Evolutionary conservation across 2,888 invertebrate genomes (phyloP).

Genomic region (Harpalus rubripes): DNA sequence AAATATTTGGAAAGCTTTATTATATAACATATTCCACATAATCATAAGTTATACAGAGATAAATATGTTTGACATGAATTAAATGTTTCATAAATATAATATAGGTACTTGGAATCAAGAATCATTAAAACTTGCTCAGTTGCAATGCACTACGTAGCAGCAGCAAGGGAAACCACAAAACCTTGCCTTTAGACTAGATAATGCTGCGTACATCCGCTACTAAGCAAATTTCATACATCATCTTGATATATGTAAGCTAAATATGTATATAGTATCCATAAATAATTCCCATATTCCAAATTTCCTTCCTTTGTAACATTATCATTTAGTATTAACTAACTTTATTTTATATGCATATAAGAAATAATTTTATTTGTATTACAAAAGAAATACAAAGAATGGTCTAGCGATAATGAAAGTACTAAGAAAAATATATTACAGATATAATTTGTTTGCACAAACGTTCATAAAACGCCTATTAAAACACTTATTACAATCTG

Average conservation of each 20-base stretch:
- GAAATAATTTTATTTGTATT: slow-evolving; percentile 59
- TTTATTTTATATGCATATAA: slow-evolving; percentile 50
- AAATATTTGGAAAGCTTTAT: slow-evolving; percentile 67
- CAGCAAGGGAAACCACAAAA: slow-evolving; percentile 65
- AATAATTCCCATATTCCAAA: slow-evolving; percentile 63
- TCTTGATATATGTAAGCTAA: slow-evolving; percentile 62
- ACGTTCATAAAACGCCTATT: slow-evolving; percentile 60
- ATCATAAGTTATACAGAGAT: slow-evolving; percentile 66
- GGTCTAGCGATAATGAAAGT: slow-evolving; percentile 60
- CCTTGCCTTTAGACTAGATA: slow-evolving; percentile 44
- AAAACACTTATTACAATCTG: slow-evolving; percentile 57
- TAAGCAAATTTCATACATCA: slow-evolving; percentile 57
- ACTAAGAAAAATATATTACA: slow-evolving; percentile 66
- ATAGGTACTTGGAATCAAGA: slow-evolving; percentile 59
- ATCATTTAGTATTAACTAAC: slow-evolving; percentile 50
- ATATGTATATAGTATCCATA: slow-evolving; percentile 61
- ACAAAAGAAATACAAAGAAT: slow-evolving; percentile 58
- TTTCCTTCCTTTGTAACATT: slow-evolving; percentile 57
- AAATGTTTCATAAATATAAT: slow-evolving; percentile 62
- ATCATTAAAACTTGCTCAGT: slow-evolving; percentile 60
- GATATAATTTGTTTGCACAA: slow-evolving; percentile 62
- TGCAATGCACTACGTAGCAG: slow-evolving; percentile 50
- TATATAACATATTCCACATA: slow-evolving; percentile 67
- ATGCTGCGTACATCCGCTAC: slow-evolving; percentile 58
- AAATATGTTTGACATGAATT: slow-evolving; percentile 66